Evolutionary conservation across 2,113 vertebrate genomes (phyloP), one percentile per base, ranked within the genome.

Genomic region (Aphyosemion australe): DNA sequence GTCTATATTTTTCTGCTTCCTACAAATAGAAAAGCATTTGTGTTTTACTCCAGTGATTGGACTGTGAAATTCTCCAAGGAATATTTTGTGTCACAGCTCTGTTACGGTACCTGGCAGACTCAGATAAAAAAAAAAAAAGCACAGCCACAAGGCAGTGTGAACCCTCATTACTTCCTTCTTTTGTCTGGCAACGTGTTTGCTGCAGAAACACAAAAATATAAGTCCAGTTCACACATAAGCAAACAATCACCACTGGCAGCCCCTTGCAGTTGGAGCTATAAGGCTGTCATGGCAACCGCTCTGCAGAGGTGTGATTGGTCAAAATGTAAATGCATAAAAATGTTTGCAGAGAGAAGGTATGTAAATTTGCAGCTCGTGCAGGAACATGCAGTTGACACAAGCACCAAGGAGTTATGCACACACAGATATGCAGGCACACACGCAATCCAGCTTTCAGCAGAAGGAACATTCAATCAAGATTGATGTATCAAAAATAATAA

Each of bases 281-380:
- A 66, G 76, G 84, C 85, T 90, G 82, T 80, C 90, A 92, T 90
- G 84, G 84, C 81, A 92, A 89, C 89, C 57, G 42, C 31, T 83
- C 79, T 65, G 74, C 55, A 78, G 74, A 87, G 77, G 71, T 84
- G 82, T 74, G 79, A 83, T 62, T 89, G 87, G 85, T 83, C 86
- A 82, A 82, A 78, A 65, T 6, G 39, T 42, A 74, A 52, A 52
- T 57, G 69, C 74, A 82, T 51, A 65, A 55, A 68, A 61, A 85
- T 61, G 63, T 78, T 85, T 80, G 49, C 76, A 72, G 50, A 61
- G 55, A 73, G 54, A 66, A 58, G 18, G 55, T 65, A 79, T 87
- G 70, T 87, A 84, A 79, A 80, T 80, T 51, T 4, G 4, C 43
- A 12, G 19, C 57, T 42, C 41, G 1, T 42, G 72, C 58, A 67